A percentile compares a stretch with the other conserved stretches of the same genome.
phyloP scores from a whole-genome alignment of 2,888 invertebrate genomes.

The Synanthedon andrenaeformis region DNA sequence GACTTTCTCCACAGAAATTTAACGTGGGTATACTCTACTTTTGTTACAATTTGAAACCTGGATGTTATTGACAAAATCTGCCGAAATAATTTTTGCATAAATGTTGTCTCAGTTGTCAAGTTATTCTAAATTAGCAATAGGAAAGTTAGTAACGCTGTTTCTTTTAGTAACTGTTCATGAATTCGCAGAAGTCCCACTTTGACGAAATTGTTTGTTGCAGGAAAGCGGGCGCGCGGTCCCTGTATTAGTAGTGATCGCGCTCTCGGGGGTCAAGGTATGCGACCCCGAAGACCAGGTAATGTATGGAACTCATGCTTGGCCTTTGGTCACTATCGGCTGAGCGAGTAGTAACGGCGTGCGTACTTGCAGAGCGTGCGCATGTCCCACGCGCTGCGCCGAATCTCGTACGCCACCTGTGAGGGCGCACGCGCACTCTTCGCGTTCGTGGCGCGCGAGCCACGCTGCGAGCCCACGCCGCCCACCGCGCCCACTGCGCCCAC shows the following conservation, averaged over 20 bases:
- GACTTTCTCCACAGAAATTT: too few species aligned
- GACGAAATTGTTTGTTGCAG: constrained; percentile 39
- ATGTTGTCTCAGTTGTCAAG: too few species aligned
- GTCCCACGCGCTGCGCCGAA: constrained; percentile 86
- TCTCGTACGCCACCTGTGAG: constrained; percentile 89
- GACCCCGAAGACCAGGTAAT: constrained; percentile 84
- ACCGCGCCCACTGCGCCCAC: constrained; percentile 86
- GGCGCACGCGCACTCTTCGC: constrained; percentile 83
- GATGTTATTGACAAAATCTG: too few species aligned
- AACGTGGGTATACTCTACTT: too few species aligned
- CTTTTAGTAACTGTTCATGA: too few species aligned
- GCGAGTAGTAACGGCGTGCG: not conserved
- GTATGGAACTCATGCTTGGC: constrained; percentile 11
- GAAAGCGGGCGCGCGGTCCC: constrained; percentile 75
- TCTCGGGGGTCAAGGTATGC: constrained; percentile 86
- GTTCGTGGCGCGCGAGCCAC: constrained; percentile 72
- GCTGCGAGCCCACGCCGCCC: constrained; percentile 73
- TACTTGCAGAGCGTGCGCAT: constrained; percentile 80
- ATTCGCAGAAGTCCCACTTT: too few species aligned
- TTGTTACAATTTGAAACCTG: too few species aligned
- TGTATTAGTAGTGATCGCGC: constrained; percentile 79
- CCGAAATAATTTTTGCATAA: too few species aligned
- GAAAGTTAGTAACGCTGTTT: too few species aligned
- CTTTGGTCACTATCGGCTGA: not conserved
- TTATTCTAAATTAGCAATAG: too few species aligned